Evolutionary conservation across 2,888 invertebrate species (phyloP).

Genomic region (Syrphus vitripennis): DNA sequence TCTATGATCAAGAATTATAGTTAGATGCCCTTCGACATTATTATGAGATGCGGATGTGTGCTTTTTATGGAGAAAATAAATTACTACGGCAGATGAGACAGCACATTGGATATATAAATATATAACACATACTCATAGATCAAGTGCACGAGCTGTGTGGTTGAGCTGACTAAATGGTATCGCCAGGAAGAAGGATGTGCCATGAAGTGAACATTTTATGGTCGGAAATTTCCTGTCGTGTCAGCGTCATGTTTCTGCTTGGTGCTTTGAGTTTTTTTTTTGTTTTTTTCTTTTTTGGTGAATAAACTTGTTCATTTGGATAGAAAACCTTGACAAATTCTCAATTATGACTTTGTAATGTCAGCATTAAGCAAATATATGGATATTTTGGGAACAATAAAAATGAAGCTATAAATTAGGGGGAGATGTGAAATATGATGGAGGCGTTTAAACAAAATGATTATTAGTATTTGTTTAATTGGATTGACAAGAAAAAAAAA

Average conservation of each 20-base stretch:
- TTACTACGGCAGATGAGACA: slow-evolving; percentile 45
- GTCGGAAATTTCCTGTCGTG: slow-evolving; percentile 46
- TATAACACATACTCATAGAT: slow-evolving; percentile 5
- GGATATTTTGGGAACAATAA: neutral
- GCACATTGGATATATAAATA: neutral
- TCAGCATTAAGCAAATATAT: slow-evolving; percentile 6
- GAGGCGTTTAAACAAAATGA: neutral
- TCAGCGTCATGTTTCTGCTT: slow-evolving; percentile 30
- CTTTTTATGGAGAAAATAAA: slow-evolving; percentile 25
- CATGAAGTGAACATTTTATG: slow-evolving; percentile 35
- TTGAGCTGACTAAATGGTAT: slow-evolving; percentile 3
- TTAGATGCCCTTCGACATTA: slow-evolving; percentile 20
- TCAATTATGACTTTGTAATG: slow-evolving; percentile 10
- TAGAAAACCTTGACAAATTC: slow-evolving; percentile 21
- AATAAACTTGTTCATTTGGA: slow-evolving; percentile 17
- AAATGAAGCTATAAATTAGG: neutral
- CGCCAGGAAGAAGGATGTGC: slow-evolving; percentile 21
- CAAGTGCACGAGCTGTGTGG: slow-evolving; percentile 27
- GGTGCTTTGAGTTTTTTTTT: neutral
- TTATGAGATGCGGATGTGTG: slow-evolving; percentile 4
- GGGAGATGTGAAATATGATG: neutral
- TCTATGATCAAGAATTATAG: slow-evolving; percentile 37
- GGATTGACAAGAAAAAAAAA: too few relatives aligned
- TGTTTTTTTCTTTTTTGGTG: neutral
- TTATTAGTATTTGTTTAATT: slow-evolving; percentile 2